Conservation (phyloP, 2,797 vertebrate species). For the Microctenopoma steveboyesi region DNA sequence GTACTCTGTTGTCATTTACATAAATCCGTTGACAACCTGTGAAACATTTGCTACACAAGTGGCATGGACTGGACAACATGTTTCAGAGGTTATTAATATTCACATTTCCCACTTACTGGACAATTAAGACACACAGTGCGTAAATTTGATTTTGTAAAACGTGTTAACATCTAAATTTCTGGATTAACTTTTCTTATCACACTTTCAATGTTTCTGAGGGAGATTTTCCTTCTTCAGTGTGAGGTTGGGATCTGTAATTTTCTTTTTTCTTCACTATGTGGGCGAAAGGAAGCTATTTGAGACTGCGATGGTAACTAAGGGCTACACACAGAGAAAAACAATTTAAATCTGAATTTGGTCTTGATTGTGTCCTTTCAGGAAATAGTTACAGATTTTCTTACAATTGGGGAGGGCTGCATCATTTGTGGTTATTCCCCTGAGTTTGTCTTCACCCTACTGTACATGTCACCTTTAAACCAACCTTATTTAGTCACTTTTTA, state of each 20-base stretch:
- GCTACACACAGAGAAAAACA: background rate
- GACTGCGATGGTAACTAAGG: constrained; percentile 12
- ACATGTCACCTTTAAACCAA: background rate
- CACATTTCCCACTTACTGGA: constrained; percentile 2
- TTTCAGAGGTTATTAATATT: constrained; percentile 11
- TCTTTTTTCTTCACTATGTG: constrained; percentile 15
- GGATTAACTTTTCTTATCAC: constrained; percentile 2
- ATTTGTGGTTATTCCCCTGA: background rate
- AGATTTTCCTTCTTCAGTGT: constrained; percentile 10
- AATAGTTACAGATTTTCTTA: constrained; percentile 3
- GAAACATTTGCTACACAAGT: constrained; percentile 26
- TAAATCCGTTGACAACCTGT: constrained; percentile 43
- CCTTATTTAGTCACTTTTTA: too few species aligned
- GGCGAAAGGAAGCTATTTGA: constrained; percentile 17
- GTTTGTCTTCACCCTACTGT: constrained; percentile 1
- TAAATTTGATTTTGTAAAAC: background rate
- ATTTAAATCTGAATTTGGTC: constrained; percentile 7
- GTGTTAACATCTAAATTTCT: constrained; percentile 1
- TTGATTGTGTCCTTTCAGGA: constrained; percentile 25
- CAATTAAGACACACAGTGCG: background rate
- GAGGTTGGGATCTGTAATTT: constrained; percentile 19
- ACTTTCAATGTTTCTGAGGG: constrained; percentile 12
- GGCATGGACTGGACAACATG: background rate
- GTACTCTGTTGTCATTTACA: constrained; percentile 53
- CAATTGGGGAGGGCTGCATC: background rate